Evolutionary conservation across 2,888 invertebrate genomes (phyloP).

Genomic region (Gymnocheta viridis): DNA sequence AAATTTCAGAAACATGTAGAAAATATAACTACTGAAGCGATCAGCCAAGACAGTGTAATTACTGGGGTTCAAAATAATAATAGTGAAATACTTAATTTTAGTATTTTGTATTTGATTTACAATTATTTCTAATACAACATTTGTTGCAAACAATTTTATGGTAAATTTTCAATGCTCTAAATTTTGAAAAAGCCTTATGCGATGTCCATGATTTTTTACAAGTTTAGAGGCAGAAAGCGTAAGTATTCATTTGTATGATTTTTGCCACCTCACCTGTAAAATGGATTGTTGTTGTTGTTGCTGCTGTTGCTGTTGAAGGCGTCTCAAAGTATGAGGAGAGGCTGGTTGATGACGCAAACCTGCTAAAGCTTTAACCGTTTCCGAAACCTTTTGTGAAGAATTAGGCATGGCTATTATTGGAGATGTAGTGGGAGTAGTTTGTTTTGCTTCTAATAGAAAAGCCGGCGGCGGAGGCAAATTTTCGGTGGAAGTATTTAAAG

Average conservation of each 20-base stretch:
- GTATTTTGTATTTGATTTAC: background rate
- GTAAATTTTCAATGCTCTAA: conserved; percentile 4
- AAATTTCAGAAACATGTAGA: no score
- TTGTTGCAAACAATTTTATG: background rate
- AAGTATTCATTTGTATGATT: conserved; percentile 12
- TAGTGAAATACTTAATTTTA: background rate
- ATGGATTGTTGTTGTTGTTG: conserved; percentile 72
- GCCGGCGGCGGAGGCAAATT: conserved; percentile 82
- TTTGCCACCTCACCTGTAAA: conserved; percentile 78
- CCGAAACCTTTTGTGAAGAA: conserved; percentile 87
- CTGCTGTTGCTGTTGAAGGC: conserved; percentile 77
- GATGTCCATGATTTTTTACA: conserved; percentile 35
- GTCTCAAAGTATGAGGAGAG: conserved; percentile 89
- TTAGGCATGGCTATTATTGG: conserved; percentile 74
- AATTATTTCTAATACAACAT: background rate
- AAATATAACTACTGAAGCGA: no score
- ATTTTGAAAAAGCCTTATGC: conserved; percentile 35
- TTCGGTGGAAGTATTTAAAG: conserved; percentile 79
- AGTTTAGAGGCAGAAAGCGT: background rate
- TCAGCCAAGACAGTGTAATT: background rate
- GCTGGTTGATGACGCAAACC: conserved; percentile 91
- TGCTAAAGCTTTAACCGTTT: conserved; percentile 92
- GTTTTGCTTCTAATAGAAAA: conserved; percentile 77
- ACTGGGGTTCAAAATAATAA: background rate
- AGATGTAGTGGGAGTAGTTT: conserved; percentile 67